phyloP scores from a whole-genome alignment of 2,888 invertebrate genomes.

The Gymnosoma rotundatum region DNA sequence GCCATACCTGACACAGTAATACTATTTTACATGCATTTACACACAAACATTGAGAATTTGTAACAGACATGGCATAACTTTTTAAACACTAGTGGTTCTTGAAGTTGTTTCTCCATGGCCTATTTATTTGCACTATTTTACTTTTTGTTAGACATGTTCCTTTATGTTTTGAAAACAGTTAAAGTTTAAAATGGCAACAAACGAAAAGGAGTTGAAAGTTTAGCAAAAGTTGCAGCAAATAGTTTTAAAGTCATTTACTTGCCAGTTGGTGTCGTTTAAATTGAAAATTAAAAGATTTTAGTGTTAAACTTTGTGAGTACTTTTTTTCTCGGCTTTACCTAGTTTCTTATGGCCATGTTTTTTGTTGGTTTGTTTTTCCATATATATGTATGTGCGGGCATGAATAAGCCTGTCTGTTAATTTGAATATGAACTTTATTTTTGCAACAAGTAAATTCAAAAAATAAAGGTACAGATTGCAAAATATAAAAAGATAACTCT shows the following conservation, averaged over 20 bases:
- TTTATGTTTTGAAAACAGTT: constrained; percentile 39
- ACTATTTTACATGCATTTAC: not conserved
- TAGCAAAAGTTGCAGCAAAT: constrained; percentile 62
- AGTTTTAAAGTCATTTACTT: constrained; percentile 67
- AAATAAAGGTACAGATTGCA: no score
- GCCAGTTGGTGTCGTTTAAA: constrained; percentile 65
- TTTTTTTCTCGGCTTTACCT: not conserved
- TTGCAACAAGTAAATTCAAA: no score
- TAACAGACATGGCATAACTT: constrained; percentile 61
- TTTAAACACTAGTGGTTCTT: constrained; percentile 61
- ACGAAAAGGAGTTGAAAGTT: constrained; percentile 57
- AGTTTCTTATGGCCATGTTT: not conserved
- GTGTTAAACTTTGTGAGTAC: constrained; percentile 17
- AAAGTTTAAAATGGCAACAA: constrained; percentile 47
- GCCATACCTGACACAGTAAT: constrained; percentile 14
- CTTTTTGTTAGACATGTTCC: not conserved
- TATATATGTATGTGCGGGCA: no score
- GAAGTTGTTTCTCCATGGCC: constrained; percentile 41
- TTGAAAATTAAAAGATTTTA: constrained; percentile 55
- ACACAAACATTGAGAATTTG: constrained; percentile 27
- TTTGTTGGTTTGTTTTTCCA: not conserved
- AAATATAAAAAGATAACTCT: no score
- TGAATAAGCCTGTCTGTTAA: no score
- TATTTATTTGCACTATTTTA: not conserved
- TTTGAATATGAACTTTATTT: no score